Conservation (phyloP, 2,888 invertebrate genomes). For the Chorisops tibialis region DNA sequence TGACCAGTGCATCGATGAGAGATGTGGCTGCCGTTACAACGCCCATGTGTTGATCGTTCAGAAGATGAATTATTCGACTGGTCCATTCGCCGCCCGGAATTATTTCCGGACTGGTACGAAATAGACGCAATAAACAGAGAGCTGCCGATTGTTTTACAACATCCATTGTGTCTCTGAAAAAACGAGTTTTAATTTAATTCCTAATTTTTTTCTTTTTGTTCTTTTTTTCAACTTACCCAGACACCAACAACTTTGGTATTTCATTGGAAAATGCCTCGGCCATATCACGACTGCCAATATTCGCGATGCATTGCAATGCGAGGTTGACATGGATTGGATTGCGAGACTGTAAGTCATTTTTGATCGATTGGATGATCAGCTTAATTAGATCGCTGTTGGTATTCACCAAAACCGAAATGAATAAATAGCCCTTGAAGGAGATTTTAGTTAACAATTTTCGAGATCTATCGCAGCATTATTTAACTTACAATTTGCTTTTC, state of each 20-base stretch:
- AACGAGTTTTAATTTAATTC: conserved; percentile 7
- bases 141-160: conserved; percentile 99
- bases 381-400: conserved; percentile 98
- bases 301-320: conserved; percentile 98
- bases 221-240: conserved; percentile 66
- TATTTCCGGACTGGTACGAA: conserved; percentile 93
- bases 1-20: conserved; percentile 95
- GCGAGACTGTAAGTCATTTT: conserved; percentile 93
- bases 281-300: conserved; percentile 99
- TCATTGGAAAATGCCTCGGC: conserved; percentile 99
- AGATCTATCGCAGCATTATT: too few relatives aligned
- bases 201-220: conserved; percentile 4
- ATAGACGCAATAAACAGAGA: conserved; percentile 86
- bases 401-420: conserved; percentile 98
- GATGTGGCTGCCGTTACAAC: conserved; percentile 99
- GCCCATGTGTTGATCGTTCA: conserved; percentile 99
- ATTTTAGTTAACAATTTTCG: conserved; percentile 2
- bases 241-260: conserved; percentile 96
- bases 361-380: conserved; percentile 97
- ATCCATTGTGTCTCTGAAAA: conserved; percentile 91
- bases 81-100: conserved; percentile 99
- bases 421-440: conserved; percentile 84
- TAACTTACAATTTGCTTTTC: conserved; percentile 95
- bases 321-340: conserved; percentile 99
- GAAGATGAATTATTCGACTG: conserved; percentile 93